Evolutionary conservation across 1,140 invertebrate species (phyloP).

Genomic region (Pseudachorutes palmiensis): DNA sequence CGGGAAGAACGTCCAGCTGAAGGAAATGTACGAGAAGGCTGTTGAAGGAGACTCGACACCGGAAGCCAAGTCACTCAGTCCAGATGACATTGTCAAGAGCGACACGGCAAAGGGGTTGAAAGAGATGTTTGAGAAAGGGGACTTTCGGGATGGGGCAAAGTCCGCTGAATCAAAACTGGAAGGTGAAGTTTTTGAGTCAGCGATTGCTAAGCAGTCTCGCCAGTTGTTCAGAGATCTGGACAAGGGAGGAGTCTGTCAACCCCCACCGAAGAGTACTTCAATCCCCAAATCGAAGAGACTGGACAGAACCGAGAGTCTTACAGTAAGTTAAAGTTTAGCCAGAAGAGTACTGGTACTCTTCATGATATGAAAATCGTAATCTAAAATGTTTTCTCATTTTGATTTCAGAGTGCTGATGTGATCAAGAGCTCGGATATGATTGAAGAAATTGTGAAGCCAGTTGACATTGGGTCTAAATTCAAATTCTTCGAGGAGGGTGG

Average conservation of each 20-base stretch:
- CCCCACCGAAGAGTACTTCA: neutral
- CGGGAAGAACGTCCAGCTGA: slow-evolving; percentile 72
- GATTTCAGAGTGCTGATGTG: slow-evolving; percentile 51
- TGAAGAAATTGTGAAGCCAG: slow-evolving; percentile 68
- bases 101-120: slow-evolving; percentile 40
- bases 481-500: slow-evolving; percentile 82
- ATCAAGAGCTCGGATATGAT: slow-evolving; percentile 59
- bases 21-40: slow-evolving; percentile 83
- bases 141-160: slow-evolving; percentile 50
- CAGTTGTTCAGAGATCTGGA: slow-evolving; percentile 78
- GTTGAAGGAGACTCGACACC: slow-evolving; percentile 57
- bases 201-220: slow-evolving; percentile 75
- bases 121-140: slow-evolving; percentile 73
- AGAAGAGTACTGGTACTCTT: neutral
- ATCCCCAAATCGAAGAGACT: neutral
- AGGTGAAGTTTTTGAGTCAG: slow-evolving; percentile 69
- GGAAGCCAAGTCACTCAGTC: slow-evolving; percentile 49
- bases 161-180: slow-evolving; percentile 57
- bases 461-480: slow-evolving; percentile 72
- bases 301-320: slow-evolving; percentile 6
- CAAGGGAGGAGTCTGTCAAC: slow-evolving; percentile 49
- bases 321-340: slow-evolving; percentile 7
- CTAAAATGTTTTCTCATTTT: neutral
- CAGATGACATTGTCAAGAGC: neutral
- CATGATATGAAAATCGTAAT: neutral